phyloP scores from a whole-genome alignment of 2,113 vertebrate genomes.

The Hepsetus odoe region DNA sequence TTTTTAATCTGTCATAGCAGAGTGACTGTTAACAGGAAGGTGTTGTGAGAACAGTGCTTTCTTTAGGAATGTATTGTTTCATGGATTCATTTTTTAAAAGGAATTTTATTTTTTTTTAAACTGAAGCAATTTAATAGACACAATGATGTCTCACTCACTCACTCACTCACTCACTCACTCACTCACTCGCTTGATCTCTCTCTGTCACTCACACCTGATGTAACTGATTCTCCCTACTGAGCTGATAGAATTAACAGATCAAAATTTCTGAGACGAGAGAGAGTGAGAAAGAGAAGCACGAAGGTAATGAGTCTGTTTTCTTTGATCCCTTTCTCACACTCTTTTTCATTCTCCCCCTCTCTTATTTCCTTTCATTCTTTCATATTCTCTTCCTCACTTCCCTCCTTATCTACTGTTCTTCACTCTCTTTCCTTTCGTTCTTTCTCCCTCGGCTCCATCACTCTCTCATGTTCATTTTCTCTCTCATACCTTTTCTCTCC shows the following conservation, averaged over 20 bases:
- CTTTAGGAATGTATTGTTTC: too few relatives aligned
- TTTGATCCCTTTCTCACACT: too few relatives aligned
- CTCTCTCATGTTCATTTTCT: background rate
- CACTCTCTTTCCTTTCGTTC: too few relatives aligned
- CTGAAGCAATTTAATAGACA: too few relatives aligned
- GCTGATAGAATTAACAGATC: constrained; percentile 28
- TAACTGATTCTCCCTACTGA: constrained; percentile 20
- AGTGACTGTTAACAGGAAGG: too few relatives aligned
- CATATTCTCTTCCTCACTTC: too few relatives aligned
- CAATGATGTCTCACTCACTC: background rate
- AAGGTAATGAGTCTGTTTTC: background rate
- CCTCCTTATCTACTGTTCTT: too few relatives aligned
- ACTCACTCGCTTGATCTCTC: constrained; percentile 28
- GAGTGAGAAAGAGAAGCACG: constrained; percentile 1
- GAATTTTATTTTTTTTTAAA: constrained; percentile 36
- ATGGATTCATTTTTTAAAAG: too few relatives aligned
- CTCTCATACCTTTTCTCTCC: constrained; percentile 24
- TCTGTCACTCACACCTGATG: constrained; percentile 19
- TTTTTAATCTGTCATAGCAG: too few relatives aligned
- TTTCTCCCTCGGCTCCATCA: background rate
- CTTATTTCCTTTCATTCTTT: too few relatives aligned
- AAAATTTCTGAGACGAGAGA: background rate
- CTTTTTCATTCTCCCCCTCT: too few relatives aligned
- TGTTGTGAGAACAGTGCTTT: too few relatives aligned
- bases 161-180: constrained; percentile 53